phyloP scores from a whole-genome alignment of 2,797 vertebrate genomes.

The Mus minutoides region DNA sequence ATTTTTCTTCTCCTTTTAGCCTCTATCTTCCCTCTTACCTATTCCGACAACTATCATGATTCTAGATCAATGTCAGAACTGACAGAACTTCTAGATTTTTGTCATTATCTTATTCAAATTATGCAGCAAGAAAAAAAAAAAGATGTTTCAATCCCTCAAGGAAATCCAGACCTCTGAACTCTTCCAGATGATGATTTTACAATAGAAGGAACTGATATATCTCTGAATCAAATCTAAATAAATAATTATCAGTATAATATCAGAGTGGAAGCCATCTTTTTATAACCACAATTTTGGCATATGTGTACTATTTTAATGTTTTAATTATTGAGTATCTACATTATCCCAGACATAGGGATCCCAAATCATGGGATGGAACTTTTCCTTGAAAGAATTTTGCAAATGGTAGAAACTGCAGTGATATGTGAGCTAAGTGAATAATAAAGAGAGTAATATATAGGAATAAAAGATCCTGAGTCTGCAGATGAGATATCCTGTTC shows the following conservation, averaged over 20 bases:
- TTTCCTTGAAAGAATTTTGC: background rate
- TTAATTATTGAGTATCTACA: constrained; percentile 25
- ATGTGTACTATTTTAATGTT: background rate
- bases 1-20: background rate
- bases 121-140: constrained; percentile 49
- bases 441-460: background rate
- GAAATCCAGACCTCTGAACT: constrained; percentile 42
- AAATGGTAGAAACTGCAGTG: background rate
- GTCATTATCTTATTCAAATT: constrained; percentile 55
- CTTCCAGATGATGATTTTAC: constrained; percentile 28
- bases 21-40: background rate
- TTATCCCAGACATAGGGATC: background rate
- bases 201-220: background rate
- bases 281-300: background rate
- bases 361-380: background rate
- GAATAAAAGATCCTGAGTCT: background rate
- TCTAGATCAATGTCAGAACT: constrained; percentile 44
- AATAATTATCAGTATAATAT: background rate
- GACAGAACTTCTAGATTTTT: constrained; percentile 33
- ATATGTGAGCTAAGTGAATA: background rate
- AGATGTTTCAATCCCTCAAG: constrained; percentile 45
- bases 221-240: constrained; percentile 42
- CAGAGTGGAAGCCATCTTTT: background rate
- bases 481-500: background rate
- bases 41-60: background rate